These are phyloP conservation scores for Galerucella nymphaeae DNA, from an alignment of 2,888 invertebrate species.

Conservation along the genomic window DNA sequence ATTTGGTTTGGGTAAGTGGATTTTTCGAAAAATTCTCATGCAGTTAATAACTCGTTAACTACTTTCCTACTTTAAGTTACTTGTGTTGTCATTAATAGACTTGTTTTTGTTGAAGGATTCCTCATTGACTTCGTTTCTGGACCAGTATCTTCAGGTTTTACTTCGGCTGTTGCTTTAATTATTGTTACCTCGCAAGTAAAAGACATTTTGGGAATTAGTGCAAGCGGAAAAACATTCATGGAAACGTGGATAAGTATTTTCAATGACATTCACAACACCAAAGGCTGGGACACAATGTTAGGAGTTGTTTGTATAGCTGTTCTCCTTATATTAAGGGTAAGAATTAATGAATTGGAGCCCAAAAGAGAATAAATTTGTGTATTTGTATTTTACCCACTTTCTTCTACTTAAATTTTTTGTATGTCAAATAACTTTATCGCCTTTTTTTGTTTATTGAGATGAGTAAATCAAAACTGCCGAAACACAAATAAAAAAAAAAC, in stretches of 20 bases:
- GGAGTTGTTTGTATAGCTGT: slow-evolving; percentile 81
- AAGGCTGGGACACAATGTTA: slow-evolving; percentile 79
- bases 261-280: slow-evolving; percentile 73
- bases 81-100: too few relatives aligned
- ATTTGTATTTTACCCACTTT: too few relatives aligned
- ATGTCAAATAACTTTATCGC: too few relatives aligned
- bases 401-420: too few relatives aligned
- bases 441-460: too few relatives aligned
- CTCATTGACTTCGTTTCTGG: slow-evolving; percentile 91
- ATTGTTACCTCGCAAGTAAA: slow-evolving; percentile 89
- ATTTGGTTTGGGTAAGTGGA: slow-evolving; percentile 76
- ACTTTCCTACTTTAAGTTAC: too few relatives aligned
- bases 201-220: slow-evolving; percentile 80
- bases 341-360: slow-evolving; percentile 45
- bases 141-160: slow-evolving; percentile 91
- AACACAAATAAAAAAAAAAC: too few relatives aligned
- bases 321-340: slow-evolving; percentile 81
- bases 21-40: background rate
- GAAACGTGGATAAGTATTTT: slow-evolving; percentile 82
- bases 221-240: slow-evolving; percentile 80
- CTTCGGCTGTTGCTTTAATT: slow-evolving; percentile 89
- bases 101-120: slow-evolving; percentile 70
- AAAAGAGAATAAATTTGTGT: too few relatives aligned
- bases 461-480: too few relatives aligned
- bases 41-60: too few relatives aligned